A percentile compares a stretch with the other conserved stretches of the same genome.
phyloP scores from a whole-genome alignment of 2,113 vertebrate genomes.

The Perca flavescens region DNA sequence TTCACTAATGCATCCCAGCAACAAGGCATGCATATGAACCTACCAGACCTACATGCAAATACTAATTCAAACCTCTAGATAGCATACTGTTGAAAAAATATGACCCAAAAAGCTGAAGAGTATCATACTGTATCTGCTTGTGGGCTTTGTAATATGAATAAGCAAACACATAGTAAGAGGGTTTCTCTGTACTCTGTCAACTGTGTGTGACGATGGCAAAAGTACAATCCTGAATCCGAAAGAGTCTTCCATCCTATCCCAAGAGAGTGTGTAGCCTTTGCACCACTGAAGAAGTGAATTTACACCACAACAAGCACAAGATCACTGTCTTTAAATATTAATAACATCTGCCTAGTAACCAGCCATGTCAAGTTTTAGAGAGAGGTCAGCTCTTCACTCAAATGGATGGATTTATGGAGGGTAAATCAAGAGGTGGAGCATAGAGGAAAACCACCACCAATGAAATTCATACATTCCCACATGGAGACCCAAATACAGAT shows the following conservation, averaged over 20 bases:
- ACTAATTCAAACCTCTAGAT: slow-evolving; percentile 8
- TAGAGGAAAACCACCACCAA: background rate
- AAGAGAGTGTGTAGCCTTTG: slow-evolving; percentile 40
- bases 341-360: slow-evolving; percentile 82
- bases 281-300: slow-evolving; percentile 65
- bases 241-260: slow-evolving; percentile 52
- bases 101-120: background rate
- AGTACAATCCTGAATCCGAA: slow-evolving; percentile 39
- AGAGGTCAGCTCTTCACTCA: slow-evolving; percentile 54
- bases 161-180: slow-evolving; percentile 72
- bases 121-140: slow-evolving; percentile 6
- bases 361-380: slow-evolving; percentile 41
- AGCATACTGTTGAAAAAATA: background rate
- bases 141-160: slow-evolving; percentile 66
- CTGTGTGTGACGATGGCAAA: slow-evolving; percentile 42
- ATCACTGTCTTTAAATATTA: slow-evolving; percentile 81
- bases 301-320: slow-evolving; percentile 63
- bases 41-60: slow-evolving; percentile 4
- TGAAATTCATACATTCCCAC: slow-evolving; percentile 41
- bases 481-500: slow-evolving; percentile 40
- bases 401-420: slow-evolving; percentile 32
- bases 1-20: slow-evolving; percentile 33
- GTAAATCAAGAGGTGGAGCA: slow-evolving; percentile 1
- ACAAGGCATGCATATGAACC: slow-evolving; percentile 10
- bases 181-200: slow-evolving; percentile 75